A percentile compares a stretch with the other conserved stretches of the same genome.
phyloP scores from a whole-genome alignment of 2,888 invertebrate genomes.

The Coelinius sp. region DNA sequence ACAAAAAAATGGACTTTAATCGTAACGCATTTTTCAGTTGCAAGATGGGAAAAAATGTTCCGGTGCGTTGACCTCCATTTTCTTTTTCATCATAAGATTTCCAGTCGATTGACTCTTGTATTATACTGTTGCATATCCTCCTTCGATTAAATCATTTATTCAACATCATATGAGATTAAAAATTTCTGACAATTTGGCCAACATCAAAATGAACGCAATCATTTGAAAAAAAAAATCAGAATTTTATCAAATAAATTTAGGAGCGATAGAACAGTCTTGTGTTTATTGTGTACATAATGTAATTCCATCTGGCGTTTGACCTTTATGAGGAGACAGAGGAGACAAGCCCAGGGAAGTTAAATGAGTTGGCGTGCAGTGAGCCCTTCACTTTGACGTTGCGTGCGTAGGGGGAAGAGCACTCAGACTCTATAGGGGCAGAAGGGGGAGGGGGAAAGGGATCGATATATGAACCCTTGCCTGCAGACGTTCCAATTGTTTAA shows the following conservation, averaged over 20 bases:
- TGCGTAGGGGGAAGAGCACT: not conserved
- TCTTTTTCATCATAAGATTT: not conserved
- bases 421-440: not conserved
- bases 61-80: not conserved
- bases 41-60: not conserved
- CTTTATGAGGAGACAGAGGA: not conserved
- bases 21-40: not conserved
- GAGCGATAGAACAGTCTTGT: not conserved
- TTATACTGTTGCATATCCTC: too few species aligned
- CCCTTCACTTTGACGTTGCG: not conserved
- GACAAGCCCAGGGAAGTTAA: not conserved
- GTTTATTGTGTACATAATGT: not conserved
- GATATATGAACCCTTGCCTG: conserved; percentile 3
- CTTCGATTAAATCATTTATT: too few species aligned
- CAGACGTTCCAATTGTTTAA: not conserved
- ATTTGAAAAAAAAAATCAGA: too few species aligned
- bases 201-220: too few species aligned
- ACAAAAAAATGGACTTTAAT: not conserved
- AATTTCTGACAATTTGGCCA: too few species aligned
- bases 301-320: not conserved
- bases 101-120: too few species aligned
- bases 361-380: not conserved
- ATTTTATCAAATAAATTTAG: not conserved
- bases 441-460: not conserved
- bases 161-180: too few species aligned